Evolutionary conservation across 2,113 vertebrate genomes (phyloP), one percentile per base, ranked within the genome.

Genomic region (Hippocampus comes): DNA sequence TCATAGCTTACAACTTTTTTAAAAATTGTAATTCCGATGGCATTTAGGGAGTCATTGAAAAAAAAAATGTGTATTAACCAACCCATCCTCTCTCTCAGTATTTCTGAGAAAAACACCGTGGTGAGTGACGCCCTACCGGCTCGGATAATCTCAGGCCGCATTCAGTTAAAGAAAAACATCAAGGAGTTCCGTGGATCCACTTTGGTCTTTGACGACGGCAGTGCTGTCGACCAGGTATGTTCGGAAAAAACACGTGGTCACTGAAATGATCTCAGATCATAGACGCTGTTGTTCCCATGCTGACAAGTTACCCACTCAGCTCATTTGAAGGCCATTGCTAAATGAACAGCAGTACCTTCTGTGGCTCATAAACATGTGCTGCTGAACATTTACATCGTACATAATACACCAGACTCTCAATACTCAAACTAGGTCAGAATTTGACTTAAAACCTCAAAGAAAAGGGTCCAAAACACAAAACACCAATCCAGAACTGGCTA

Each of bases 41-140:
- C 12, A 93, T 91, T 34, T 57, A 25, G 30, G 92, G 95, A 78
- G 91, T 96, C 34, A 14, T 25, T 4, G n/a, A n/a, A 11, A 9
- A 56, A 9, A 2, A 56, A 21, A 18, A n/a, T n/a, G 18, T 18
- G 17, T 18, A 8, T 3, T 51, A 51, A 51, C 1, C 49, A 51
- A 51, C 1, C 49, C 8, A 18, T 18, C 6, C 18, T 63, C 30
- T 77, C 34, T 20, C 57, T 4, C 10, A 98, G 95, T 64, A 0
- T 92, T 68, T 0, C 91, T 3, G 46, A 87, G 49, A 92, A 93
- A 71, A 92, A 92, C 46, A 91, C 92, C 0, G 82, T 93, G 0
- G 0, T 96, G 75, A 98, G 94, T 0, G 95, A 97, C 0, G 94
- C 96, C 0, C 91, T 98, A 23, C 94, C 95, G 42, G 93, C 91